Percentiles rank a stretch among this genome's conserved stretches.
Evolutionary conservation across 1,140 invertebrate genomes (phyloP).

Genomic region (Hirudo medicinalis): DNA sequence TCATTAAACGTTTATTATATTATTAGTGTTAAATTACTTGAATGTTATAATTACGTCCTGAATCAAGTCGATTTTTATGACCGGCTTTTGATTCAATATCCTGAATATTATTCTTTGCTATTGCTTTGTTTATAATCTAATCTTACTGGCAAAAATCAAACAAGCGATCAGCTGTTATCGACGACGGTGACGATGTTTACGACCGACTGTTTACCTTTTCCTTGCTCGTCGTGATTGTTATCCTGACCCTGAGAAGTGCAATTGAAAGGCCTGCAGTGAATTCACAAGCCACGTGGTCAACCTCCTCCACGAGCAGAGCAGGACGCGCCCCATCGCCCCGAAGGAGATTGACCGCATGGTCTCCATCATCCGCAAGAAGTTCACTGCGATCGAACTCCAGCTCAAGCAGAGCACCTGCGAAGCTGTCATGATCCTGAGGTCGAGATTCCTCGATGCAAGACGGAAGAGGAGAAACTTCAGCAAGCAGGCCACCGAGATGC

Average conservation of each 20-base stretch:
- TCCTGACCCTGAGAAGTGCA: not conserved
- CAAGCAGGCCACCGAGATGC: conserved; percentile 97
- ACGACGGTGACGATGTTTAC: no score
- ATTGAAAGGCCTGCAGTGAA: conserved; percentile 81
- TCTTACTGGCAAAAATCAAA: no score
- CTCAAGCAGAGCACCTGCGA: conserved; percentile 98
- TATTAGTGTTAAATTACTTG: no score
- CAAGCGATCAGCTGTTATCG: no score
- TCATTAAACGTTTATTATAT: no score
- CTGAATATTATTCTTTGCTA: no score
- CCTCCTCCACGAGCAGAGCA: conserved; percentile 86
- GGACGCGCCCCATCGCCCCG: conserved; percentile 83
- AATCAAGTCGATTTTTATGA: no score
- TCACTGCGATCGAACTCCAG: conserved; percentile 99
- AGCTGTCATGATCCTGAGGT: conserved; percentile 97
- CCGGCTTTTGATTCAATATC: no score
- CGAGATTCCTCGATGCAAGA: conserved; percentile 84
- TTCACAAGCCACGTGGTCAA: conserved; percentile 99
- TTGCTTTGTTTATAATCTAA: no score
- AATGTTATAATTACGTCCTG: no score
- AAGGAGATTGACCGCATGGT: conserved; percentile 99
- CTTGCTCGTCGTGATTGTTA: not conserved
- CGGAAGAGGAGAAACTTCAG: conserved; percentile 97
- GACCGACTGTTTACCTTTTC: no score
- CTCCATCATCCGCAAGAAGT: conserved; percentile 98